A percentile compares a stretch with the other conserved stretches of the same genome.
Conservation (phyloP, 2,888 invertebrate species). For the Hirtodrosophila duncani region DNA sequence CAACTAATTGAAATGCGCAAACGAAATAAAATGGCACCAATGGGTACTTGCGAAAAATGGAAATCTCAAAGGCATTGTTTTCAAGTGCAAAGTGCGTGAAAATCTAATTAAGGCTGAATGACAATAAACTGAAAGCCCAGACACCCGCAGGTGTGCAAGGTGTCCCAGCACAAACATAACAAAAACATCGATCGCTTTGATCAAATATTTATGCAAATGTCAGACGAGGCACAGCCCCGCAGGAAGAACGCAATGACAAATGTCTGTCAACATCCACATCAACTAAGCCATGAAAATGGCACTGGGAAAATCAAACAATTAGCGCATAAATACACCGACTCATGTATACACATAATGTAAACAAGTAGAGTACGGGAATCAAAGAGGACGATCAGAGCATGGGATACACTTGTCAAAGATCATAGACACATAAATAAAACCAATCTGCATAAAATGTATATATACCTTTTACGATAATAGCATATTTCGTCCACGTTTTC, state of each 20-base stretch:
- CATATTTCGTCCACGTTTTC: no score
- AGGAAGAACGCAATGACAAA: slow-evolving; percentile 69
- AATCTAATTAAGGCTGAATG: slow-evolving; percentile 37
- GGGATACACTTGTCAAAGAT: no score
- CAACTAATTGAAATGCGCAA: slow-evolving; percentile 55
- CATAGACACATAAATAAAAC: no score
- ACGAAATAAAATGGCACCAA: slow-evolving; percentile 4
- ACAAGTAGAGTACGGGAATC: slow-evolving; percentile 3
- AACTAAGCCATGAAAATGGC: slow-evolving; percentile 42
- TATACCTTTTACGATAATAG: no score
- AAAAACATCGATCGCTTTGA: slow-evolving; percentile 27
- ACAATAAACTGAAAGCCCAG: slow-evolving; percentile 15
- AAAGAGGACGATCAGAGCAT: no score
- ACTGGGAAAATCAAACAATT: slow-evolving; percentile 46
- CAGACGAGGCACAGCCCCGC: slow-evolving; percentile 41
- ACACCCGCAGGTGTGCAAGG: slow-evolving; percentile 5
- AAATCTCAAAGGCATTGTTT: slow-evolving; percentile 17
- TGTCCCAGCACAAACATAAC: not conserved
- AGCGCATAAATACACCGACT: slow-evolving; percentile 20
- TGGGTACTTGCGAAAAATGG: slow-evolving; percentile 3
- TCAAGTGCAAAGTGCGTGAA: slow-evolving; percentile 63
- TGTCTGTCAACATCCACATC: slow-evolving; percentile 36
- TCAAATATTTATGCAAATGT: slow-evolving; percentile 65
- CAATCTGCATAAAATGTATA: no score
- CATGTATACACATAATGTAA: slow-evolving; percentile 2